These are phyloP conservation scores for Acinonyx jubatus DNA, from an alignment of 2,113 vertebrate species.

Conservation along the genomic window DNA sequence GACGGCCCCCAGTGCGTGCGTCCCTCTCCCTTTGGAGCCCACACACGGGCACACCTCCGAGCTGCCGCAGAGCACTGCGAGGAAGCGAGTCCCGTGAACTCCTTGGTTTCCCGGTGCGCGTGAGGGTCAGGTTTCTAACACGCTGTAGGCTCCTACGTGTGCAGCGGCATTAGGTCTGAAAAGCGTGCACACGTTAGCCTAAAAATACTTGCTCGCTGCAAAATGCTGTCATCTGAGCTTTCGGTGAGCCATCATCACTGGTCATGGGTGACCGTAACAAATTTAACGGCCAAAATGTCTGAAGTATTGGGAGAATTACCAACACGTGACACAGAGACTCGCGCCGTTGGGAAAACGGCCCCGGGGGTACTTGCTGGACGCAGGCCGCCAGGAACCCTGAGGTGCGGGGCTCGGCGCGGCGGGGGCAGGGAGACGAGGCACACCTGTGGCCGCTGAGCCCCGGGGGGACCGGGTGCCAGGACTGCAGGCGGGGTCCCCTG, in stretches of 20 bases:
- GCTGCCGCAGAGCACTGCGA: not conserved
- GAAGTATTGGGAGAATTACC: not conserved
- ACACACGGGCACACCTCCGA: not conserved
- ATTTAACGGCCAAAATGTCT: not conserved
- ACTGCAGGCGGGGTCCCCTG: accelerated
- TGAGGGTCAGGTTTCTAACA: too few relatives aligned
- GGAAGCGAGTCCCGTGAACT: not conserved
- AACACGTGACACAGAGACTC: not conserved
- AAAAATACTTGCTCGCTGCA: not conserved
- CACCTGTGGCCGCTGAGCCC: not conserved
- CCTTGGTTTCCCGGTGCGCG: not conserved
- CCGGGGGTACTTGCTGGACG: not conserved
- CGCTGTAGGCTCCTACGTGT: not conserved
- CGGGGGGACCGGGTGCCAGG: too few relatives aligned
- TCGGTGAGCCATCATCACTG: not conserved
- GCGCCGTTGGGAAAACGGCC: not conserved
- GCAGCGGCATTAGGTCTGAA: not conserved
- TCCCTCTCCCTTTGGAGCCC: not conserved
- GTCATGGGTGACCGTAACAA: not conserved
- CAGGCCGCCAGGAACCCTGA: not conserved
- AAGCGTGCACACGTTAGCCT: not conserved
- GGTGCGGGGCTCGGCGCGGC: accelerated
- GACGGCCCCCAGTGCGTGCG: accelerated
- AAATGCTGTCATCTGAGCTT: not conserved
- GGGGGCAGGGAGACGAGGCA: accelerated